Evolutionary conservation across 1,140 invertebrate genomes (phyloP), one percentile per base, ranked within the genome.

Genomic region (Schlechtendalia chinensis): DNA sequence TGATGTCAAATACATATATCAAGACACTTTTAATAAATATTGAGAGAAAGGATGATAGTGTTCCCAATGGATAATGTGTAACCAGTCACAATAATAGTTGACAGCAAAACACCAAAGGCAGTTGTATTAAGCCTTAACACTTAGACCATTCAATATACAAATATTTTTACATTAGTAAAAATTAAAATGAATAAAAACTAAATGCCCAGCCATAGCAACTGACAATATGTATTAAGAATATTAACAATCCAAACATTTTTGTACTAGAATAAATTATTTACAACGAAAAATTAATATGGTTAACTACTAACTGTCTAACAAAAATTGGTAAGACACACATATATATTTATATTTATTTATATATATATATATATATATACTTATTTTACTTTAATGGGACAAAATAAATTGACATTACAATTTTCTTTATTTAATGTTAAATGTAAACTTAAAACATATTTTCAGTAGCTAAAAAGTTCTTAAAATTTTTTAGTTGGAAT

Each of bases 221-320:
- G 75, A 63, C 58, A 79, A 79, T 79, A 79, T 79, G 75, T 79
- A 79, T 79, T 79, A 79, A 79, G 75, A 63, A 45, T 79, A 61
- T 79, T 61, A 79, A 79, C 75, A 79, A 75, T 63, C 39, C 75
- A 47, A 77, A 59, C 10, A 61, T 63, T 79, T 59, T 61, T 79
- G 75, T 63, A 79, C 58, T 63, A 79, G 39, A 79, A 79, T 39
- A 39, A 39, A 39, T 79, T 79, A 79, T 79, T 79, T 79, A 79
- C 75, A 79, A 61, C 56, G 24, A 58, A 47, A 63, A 77, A 67
- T 67, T 19, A 67, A 77, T 39, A 39, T 61, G 47, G 56, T 47
- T 22, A 77, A 79, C 75, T 79, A 79, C 22, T 63, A 79, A 79
- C 75, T 50, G 75, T 63, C 75, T 79, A 61, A 75, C 53, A 56